phyloP scores from a whole-genome alignment of 30 jellyfish, hydroid and myxozoan genomes.

The Turritopsis dohrnii region DNA sequence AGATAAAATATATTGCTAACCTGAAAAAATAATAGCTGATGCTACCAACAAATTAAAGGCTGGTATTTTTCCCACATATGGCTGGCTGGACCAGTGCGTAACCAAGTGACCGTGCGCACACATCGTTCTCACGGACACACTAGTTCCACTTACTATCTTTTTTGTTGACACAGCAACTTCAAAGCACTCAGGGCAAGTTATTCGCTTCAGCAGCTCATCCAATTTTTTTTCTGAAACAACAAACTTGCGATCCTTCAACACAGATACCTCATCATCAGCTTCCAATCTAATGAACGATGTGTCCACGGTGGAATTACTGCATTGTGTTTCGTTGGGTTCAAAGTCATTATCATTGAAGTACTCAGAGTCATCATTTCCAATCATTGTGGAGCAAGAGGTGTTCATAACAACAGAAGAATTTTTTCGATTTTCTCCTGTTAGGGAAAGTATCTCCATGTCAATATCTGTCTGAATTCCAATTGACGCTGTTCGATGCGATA shows the following conservation, averaged over 20 bases:
- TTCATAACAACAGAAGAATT: neutral
- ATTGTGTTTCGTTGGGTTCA: neutral
- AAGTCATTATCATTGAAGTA: neutral
- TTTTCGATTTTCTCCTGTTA: neutral
- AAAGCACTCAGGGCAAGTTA: neutral
- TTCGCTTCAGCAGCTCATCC: slow-evolving; percentile 1
- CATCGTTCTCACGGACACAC: neutral
- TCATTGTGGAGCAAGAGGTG: neutral
- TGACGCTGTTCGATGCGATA: neutral
- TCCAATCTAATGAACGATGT: neutral
- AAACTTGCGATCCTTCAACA: neutral
- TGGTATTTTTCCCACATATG: slow-evolving; percentile 17
- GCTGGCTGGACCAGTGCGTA: neutral
- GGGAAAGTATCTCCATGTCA: neutral
- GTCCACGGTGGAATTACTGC: neutral
- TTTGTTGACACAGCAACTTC: neutral
- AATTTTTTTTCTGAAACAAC: neutral
- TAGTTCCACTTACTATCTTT: neutral
- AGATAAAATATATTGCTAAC: neutral
- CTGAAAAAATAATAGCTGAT: slow-evolving; percentile 7
- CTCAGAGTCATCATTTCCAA: neutral
- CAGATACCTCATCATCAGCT: neutral
- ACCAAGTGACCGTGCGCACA: neutral
- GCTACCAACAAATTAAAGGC: slow-evolving; percentile 3
- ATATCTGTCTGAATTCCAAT: neutral